Conservation (phyloP, 2,797 vertebrate species). For the Atherinosoma microstoma region DNA sequence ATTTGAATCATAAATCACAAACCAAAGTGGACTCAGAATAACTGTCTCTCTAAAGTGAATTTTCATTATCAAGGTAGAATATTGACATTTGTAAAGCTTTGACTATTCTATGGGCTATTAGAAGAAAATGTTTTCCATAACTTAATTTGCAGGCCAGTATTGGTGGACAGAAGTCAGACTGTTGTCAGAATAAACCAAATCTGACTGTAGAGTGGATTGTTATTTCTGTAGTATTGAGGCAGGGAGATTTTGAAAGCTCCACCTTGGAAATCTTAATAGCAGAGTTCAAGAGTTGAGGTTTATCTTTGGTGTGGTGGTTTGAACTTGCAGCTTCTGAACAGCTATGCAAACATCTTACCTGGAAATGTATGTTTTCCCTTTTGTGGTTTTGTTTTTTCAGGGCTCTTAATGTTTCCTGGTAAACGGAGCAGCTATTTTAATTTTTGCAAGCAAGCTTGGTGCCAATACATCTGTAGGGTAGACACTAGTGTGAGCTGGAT, state of each 20-base stretch:
- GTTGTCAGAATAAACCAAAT: constrained; percentile 33
- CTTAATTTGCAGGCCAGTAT: constrained; percentile 19
- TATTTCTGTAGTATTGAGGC: constrained; percentile 1
- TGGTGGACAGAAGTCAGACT: constrained; percentile 12
- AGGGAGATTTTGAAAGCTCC: constrained; percentile 12
- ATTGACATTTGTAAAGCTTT: constrained; percentile 13
- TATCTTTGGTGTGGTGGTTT: constrained; percentile 39
- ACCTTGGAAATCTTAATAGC: neutral
- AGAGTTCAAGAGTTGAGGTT: constrained; percentile 11
- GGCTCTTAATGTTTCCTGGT: neutral
- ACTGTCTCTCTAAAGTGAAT: neutral
- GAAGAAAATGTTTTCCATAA: constrained; percentile 1
- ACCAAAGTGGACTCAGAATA: neutral
- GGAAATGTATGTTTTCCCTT: constrained; percentile 18
- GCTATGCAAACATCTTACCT: constrained; percentile 19
- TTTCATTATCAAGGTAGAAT: neutral
- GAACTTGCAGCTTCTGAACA: constrained; percentile 15
- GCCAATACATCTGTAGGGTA: neutral
- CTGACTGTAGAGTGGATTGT: constrained; percentile 7
- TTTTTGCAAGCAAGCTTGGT: neutral
- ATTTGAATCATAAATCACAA: neutral
- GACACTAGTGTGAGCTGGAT: neutral
- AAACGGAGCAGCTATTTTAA: constrained; percentile 2
- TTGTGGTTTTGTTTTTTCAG: neutral
- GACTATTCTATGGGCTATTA: neutral